Base-by-base conservation (phyloP, 1,140 invertebrate species). In the Antheraea mylitta region DNA sequence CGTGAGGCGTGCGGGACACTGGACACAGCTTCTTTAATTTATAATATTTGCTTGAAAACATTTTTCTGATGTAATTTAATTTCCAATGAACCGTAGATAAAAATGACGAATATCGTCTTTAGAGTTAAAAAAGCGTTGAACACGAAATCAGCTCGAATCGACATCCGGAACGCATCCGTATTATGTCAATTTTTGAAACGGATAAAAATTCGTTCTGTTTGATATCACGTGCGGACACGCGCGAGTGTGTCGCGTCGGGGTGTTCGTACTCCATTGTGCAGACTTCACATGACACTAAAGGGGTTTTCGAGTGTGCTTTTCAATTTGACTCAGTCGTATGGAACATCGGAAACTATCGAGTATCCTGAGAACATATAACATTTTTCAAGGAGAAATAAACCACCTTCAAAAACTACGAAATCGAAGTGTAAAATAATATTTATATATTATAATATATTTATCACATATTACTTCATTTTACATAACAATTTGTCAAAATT, bases 301-400 rank as follows among this genome's bases (percentile, higher is more conserved):
- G 89, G 86, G 84, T 91, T 90, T 90, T 87, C 77, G 86, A 89
- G 87, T 89, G 84, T 86, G 81, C 83, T 89, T 91, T 91, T 91
- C 89, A 91, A 91, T 91, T 91, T 91, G 82, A 76, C 77, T 78
- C 72, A 72, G 75, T 76, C 70, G 67, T 78, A 67, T 72, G 67
- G 75, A 73, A 86, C 73, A 81, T 67, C 45, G 70, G 62, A 19
- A 45, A 6, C 45, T 53, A 16, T 53, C 1, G 45, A 53, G 16
- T 53, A 53, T 53, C 13, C 11, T 53, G 5, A 53, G 45, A 16
- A 30, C 22, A 30, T 4, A 2, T 30, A 30, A 1, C 1, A 30
- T 30, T 30, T 30, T 30, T 30, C 22, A 30, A 30, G 4, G 1
- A 30, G 4, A 30, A 2, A 30, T 30, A 30, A 30, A 30, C 22